These are phyloP conservation scores for Dastarcus helophoroides DNA, from an alignment of 2,888 invertebrate genomes.

Conservation along the genomic window DNA sequence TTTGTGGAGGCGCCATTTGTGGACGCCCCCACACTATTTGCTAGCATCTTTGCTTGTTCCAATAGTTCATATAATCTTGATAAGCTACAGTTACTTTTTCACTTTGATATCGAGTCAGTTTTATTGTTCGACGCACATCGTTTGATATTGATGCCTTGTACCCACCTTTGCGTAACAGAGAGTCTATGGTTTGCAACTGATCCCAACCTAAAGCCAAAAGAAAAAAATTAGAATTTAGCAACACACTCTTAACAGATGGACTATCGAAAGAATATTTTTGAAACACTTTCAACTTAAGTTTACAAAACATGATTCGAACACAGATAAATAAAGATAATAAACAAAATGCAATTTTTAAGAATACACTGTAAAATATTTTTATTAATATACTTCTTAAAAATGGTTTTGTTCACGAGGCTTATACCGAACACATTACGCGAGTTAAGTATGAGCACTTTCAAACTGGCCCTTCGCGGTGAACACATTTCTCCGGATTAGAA, in stretches of 20 bases:
- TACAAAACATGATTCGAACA: too few relatives aligned
- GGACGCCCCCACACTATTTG: slow-evolving; percentile 48
- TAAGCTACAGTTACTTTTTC: slow-evolving; percentile 87
- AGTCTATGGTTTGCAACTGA: slow-evolving; percentile 96
- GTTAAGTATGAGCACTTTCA: too few relatives aligned
- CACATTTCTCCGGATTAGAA: too few relatives aligned
- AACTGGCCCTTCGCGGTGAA: too few relatives aligned
- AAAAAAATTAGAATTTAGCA: slow-evolving; percentile 1
- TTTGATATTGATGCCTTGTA: slow-evolving; percentile 85
- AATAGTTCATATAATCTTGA: slow-evolving; percentile 64
- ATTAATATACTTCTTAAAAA: slow-evolving; percentile 3
- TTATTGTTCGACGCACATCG: slow-evolving; percentile 78
- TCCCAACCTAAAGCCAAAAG: slow-evolving; percentile 89
- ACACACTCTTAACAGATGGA: too few relatives aligned
- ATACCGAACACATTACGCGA: too few relatives aligned
- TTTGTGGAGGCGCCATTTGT: slow-evolving; percentile 21
- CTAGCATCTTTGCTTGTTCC: slow-evolving; percentile 62
- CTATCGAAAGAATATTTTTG: too few relatives aligned
- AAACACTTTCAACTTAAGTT: too few relatives aligned
- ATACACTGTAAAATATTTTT: slow-evolving; percentile 5
- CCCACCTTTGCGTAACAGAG: slow-evolving; percentile 92
- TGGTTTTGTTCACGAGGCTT: background rate
- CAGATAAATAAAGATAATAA: too few relatives aligned
- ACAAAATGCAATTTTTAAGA: too few relatives aligned
- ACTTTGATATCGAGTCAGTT: slow-evolving; percentile 92